phyloP scores from a whole-genome alignment of 2,888 invertebrate genomes.

The Megastigmus dorsalis region DNA sequence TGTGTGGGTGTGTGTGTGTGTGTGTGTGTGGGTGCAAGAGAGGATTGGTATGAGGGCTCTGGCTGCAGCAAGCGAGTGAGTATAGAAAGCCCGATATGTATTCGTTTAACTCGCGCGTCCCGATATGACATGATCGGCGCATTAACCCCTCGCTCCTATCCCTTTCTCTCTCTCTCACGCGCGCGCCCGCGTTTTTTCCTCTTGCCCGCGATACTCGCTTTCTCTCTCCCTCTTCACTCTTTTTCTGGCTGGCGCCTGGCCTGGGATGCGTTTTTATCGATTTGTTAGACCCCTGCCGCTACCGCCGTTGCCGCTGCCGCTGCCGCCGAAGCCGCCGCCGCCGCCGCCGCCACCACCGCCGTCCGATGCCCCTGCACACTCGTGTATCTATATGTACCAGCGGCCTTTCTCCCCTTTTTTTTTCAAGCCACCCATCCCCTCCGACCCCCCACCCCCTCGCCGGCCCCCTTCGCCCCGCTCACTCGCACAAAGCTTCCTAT shows the following conservation, averaged over 20 bases:
- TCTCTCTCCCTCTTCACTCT: slow-evolving; percentile 53
- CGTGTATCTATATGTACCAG: slow-evolving; percentile 62
- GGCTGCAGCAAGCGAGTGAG: slow-evolving; percentile 28
- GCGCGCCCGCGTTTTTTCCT: slow-evolving; percentile 67
- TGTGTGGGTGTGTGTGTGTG: no score
- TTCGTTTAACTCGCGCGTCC: slow-evolving; percentile 71
- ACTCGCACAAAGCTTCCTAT: slow-evolving; percentile 48
- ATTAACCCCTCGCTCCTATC: slow-evolving; percentile 68
- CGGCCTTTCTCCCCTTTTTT: slow-evolving; percentile 39
- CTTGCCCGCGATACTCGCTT: slow-evolving; percentile 57
- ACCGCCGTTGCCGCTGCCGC: slow-evolving; percentile 14
- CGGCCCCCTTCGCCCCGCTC: no score
- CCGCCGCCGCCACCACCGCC: slow-evolving; percentile 53
- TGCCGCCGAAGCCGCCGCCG: slow-evolving; percentile 54
- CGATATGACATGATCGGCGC: slow-evolving; percentile 74
- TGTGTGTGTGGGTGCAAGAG: no score
- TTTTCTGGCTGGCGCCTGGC: slow-evolving; percentile 71
- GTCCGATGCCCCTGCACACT: slow-evolving; percentile 64
- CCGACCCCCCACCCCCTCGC: no score
- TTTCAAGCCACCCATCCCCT: no score
- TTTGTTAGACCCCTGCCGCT: slow-evolving; percentile 70
- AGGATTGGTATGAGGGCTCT: neutral
- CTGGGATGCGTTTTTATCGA: slow-evolving; percentile 75
- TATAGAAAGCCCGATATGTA: slow-evolving; percentile 57
- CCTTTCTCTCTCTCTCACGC: slow-evolving; percentile 48